Evolutionary conservation across 2,113 vertebrate genomes (phyloP).

Genomic region (Aspiorhynchus laticeps): DNA sequence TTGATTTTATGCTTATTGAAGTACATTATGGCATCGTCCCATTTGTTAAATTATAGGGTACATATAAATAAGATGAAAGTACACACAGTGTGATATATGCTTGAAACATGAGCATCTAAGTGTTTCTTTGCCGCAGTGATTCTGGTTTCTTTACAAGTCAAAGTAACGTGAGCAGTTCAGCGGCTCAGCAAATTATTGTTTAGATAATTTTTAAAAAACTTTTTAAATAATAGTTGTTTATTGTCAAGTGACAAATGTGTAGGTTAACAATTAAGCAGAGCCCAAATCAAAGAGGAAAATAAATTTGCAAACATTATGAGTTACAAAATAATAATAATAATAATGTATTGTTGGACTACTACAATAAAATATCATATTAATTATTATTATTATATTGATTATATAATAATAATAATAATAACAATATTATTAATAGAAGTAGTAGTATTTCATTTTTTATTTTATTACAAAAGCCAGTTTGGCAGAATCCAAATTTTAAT

Average conservation of each 20-base stretch:
- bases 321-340: too few species aligned
- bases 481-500: too few species aligned
- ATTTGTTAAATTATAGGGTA: constrained; percentile 1
- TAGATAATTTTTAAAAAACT: not conserved
- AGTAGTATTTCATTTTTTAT: too few species aligned
- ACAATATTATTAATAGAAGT: too few species aligned
- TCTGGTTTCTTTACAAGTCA: not conserved
- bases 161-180: not conserved
- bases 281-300: too few species aligned
- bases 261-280: not conserved
- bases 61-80: not conserved
- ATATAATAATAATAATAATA: too few species aligned
- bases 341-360: too few species aligned
- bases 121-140: not conserved
- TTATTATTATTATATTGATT: too few species aligned
- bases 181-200: not conserved
- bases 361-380: too few species aligned
- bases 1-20: constrained; percentile 33
- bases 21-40: constrained; percentile 15
- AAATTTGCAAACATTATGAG: too few species aligned
- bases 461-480: too few species aligned
- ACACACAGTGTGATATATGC: not conserved
- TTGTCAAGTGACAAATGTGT: not conserved
- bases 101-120: not conserved
- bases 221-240: not conserved